Percentiles rank a stretch among this genome's conserved stretches.
These are phyloP conservation scores for Microhierax caerulescens DNA, from an alignment of 2,797 vertebrate genomes.

Conservation along the genomic window DNA sequence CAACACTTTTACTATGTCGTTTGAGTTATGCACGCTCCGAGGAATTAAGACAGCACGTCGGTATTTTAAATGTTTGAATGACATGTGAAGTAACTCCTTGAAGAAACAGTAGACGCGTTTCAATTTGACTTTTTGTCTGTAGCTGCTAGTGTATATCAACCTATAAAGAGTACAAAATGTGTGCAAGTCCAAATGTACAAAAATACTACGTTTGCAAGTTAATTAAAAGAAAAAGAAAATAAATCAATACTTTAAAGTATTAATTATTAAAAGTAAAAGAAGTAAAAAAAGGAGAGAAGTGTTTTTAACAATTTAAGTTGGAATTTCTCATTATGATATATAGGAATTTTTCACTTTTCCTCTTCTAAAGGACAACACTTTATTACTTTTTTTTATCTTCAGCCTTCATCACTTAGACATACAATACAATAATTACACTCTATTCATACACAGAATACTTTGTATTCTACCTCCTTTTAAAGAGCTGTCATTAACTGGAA, in stretches of 20 bases:
- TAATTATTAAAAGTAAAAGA: background rate
- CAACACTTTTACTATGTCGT: background rate
- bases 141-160: background rate
- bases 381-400: background rate
- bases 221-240: background rate
- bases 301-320: background rate
- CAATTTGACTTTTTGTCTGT: slow-evolving; percentile 26
- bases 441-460: background rate
- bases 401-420: background rate
- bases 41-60: background rate
- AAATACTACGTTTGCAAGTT: background rate
- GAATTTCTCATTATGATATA: background rate
- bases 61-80: slow-evolving; percentile 35
- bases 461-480: background rate
- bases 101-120: slow-evolving; percentile 33
- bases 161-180: background rate
- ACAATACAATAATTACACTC: background rate
- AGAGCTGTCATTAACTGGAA: background rate
- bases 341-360: background rate
- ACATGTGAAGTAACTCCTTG: slow-evolving; percentile 16
- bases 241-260: background rate
- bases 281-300: background rate
- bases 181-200: background rate
- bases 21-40: background rate
- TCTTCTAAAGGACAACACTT: background rate